phyloP scores from a whole-genome alignment of 2,797 vertebrate genomes.

The Hippopotamyrus pictus region DNA sequence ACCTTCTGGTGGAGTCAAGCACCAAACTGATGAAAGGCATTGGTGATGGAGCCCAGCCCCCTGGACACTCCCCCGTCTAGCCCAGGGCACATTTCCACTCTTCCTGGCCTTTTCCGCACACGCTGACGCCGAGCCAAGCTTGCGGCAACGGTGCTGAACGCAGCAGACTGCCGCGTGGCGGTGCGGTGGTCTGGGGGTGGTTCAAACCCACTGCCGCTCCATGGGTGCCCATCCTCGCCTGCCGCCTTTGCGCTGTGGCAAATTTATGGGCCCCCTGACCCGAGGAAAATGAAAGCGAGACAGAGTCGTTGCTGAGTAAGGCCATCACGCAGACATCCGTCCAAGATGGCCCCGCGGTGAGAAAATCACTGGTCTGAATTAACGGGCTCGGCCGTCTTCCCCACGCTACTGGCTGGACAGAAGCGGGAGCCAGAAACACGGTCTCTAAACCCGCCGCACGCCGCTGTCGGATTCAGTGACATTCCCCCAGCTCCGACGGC shows the following conservation, averaged over 20 bases:
- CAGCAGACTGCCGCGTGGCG: constrained; percentile 26
- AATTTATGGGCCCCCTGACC: not conserved
- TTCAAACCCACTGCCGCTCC: not conserved
- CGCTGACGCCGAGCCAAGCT: constrained; percentile 11
- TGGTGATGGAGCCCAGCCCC: constrained; percentile 30
- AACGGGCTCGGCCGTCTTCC: not conserved
- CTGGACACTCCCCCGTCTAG: not conserved
- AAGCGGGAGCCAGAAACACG: not conserved
- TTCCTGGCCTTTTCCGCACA: constrained; percentile 15
- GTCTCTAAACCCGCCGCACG: not conserved
- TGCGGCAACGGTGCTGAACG: constrained; percentile 31
- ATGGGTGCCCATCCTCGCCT: not conserved
- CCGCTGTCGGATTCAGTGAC: not conserved
- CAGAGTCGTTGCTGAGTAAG: not conserved
- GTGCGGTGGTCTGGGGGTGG: constrained; percentile 5
- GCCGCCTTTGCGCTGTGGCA: not conserved
- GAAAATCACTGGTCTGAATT: not conserved
- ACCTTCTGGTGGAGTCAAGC: not conserved
- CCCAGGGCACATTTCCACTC: not conserved
- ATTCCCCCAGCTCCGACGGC: not conserved
- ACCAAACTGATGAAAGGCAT: constrained; percentile 11
- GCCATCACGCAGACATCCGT: not conserved
- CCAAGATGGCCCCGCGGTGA: not conserved
- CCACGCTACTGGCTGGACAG: not conserved
- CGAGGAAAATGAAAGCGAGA: not conserved